Conservation (phyloP, 1,140 invertebrate genomes). For the Anadara kagoshimensis region DNA sequence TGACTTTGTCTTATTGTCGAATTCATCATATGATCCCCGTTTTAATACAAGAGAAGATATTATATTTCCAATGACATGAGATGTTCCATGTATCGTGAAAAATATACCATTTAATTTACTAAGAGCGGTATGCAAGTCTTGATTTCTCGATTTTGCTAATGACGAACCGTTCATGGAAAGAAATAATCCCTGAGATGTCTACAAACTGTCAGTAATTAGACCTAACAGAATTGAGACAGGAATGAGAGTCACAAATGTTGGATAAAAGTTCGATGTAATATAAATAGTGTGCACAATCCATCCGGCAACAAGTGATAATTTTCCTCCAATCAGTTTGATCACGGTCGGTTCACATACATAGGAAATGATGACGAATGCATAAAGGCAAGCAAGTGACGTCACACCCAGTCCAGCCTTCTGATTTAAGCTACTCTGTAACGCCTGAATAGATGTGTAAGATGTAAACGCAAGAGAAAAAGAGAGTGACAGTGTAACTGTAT, state of each 20-base stretch:
- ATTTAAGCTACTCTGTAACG: constrained; percentile 68
- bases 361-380: constrained; percentile 45
- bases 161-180: constrained; percentile 28
- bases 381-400: constrained; percentile 45
- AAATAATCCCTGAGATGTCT: constrained; percentile 57
- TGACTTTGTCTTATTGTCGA: not conserved
- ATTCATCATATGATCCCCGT: not conserved
- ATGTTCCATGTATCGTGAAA: constrained; percentile 49
- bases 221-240: constrained; percentile 57
- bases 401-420: constrained; percentile 50
- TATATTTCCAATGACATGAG: constrained; percentile 55
- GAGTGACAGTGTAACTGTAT: constrained; percentile 48
- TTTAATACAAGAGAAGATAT: constrained; percentile 51
- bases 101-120: constrained; percentile 59
- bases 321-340: constrained; percentile 53
- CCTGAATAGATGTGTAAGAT: constrained; percentile 60
- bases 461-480: constrained; percentile 56
- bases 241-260: constrained; percentile 55
- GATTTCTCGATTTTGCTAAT: constrained; percentile 14
- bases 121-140: constrained; percentile 35
- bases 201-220: constrained; percentile 49
- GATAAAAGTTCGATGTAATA: constrained; percentile 73
- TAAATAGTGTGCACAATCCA: constrained; percentile 54
- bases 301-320: constrained; percentile 43
- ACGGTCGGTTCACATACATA: constrained; percentile 53